A percentile compares a stretch with the other conserved stretches of the same genome.
phyloP scores from a whole-genome alignment of 2,113 vertebrate species.

The Saccopteryx leptura region DNA sequence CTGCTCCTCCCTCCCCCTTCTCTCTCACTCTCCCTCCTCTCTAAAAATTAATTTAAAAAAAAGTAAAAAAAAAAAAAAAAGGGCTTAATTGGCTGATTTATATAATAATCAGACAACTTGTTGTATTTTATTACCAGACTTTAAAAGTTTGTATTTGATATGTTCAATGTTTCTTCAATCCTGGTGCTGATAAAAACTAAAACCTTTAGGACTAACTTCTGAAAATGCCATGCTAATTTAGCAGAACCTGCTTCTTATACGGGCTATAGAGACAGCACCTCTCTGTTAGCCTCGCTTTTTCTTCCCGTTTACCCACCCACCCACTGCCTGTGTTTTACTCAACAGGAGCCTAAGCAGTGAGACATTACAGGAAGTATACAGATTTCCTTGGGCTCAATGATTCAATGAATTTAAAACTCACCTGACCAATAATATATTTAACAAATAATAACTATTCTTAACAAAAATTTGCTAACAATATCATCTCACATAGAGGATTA shows the following conservation, averaged over 20 bases:
- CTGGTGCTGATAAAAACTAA: neutral
- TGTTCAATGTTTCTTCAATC: neutral
- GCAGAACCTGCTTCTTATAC: neutral
- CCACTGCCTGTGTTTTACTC: neutral
- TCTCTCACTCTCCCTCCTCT: too few species aligned
- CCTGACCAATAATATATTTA: neutral
- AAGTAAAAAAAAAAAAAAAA: too few species aligned
- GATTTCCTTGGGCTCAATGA: neutral
- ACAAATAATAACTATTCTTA: slow-evolving; percentile 25
- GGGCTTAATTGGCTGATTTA: neutral
- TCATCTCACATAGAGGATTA: neutral
- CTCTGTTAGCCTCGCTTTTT: neutral
- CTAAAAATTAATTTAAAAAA: too few species aligned
- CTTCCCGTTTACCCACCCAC: neutral
- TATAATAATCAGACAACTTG: neutral
- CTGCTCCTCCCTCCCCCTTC: too few species aligned
- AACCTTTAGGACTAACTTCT: neutral
- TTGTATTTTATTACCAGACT: neutral
- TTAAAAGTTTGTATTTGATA: slow-evolving; percentile 24
- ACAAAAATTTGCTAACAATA: slow-evolving; percentile 15
- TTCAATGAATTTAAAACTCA: slow-evolving; percentile 46
- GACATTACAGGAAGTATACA: neutral
- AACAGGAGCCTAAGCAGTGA: neutral
- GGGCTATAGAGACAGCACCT: neutral
- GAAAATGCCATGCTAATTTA: neutral